Base-by-base conservation (phyloP, 2,888 invertebrate genomes). In the Ectobius pallidus region DNA sequence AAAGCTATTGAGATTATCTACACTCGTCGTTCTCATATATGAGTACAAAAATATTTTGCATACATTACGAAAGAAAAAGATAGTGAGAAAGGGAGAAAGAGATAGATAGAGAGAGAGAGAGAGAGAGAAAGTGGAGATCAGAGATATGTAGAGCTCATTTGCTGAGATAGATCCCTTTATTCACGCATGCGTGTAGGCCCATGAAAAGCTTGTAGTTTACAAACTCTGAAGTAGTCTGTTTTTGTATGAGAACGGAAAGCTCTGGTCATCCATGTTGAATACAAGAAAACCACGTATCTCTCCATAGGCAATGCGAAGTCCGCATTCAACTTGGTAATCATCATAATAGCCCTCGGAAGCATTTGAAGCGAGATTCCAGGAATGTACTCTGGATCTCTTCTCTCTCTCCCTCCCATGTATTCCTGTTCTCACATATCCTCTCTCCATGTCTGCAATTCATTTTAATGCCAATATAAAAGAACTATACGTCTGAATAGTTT, bases 331-430 rank as follows among this genome's bases (percentile, higher is more conserved):
- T 22, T 2, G 20, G 63, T 42, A 63, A 63, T 63, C 63, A 63
- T 3, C 63, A 63, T 63, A 63, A 63, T 63, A 42, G 63, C 42
- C 22, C 63, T 42, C 25, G 22, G 25, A 63, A 25, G 11, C 25
- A 52, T 25, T 25, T 52, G 52, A 52, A 25, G 25, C 25, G 52
- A 22, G 20, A 46, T n/a, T n/a, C 20, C 18, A 18, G 46, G 7
- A 18, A 46, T 46, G 18, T 9, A 46, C 18, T 0, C 20, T 18
- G 4, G 3, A n/a, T n/a, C 20, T n/a, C 46, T 20, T 46, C 6
- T 39, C 7, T 46, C 2, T 20, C 46, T 4, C 2, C 20, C 7
- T n/a, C 3, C 9, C 46, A n/a, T n/a, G n/a, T n/a, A n/a, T n/a
- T n/a, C n/a, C n/a, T n/a, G n/a, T n/a, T n/a, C n/a, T n/a, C n/a